These are phyloP conservation scores for Aphyosemion australe DNA, from an alignment of 2,113 vertebrate species.

Conservation along the genomic window DNA sequence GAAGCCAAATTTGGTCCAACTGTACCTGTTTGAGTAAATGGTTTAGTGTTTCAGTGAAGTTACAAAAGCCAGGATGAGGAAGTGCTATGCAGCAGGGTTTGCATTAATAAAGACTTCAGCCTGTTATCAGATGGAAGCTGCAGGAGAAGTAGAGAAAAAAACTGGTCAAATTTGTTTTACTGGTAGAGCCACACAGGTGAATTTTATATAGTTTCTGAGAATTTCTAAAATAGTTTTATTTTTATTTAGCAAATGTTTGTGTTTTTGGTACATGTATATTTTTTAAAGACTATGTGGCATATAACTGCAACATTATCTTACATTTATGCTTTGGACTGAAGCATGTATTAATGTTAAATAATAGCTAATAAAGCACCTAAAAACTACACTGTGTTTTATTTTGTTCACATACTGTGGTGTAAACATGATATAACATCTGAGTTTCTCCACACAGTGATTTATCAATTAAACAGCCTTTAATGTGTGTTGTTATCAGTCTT, in stretches of 20 bases:
- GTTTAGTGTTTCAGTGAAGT: no score
- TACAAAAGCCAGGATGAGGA: no score
- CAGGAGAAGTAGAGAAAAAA: not conserved
- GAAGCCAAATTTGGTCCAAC: not conserved
- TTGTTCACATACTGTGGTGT: not conserved
- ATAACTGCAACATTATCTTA: not conserved
- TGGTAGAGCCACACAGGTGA: not conserved
- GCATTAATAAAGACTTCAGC: not conserved
- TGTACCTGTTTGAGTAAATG: no score
- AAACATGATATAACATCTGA: not conserved
- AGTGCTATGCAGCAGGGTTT: not conserved
- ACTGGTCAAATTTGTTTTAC: conserved; percentile 14
- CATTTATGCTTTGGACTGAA: not conserved
- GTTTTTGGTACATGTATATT: not conserved
- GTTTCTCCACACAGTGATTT: not conserved
- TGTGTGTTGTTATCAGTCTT: no score
- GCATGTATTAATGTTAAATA: not conserved
- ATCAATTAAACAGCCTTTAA: not conserved
- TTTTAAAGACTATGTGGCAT: not conserved
- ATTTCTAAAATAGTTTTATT: not conserved
- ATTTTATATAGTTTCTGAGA: not conserved
- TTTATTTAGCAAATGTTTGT: not conserved
- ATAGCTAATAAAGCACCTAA: conserved; percentile 16
- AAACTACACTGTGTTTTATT: not conserved
- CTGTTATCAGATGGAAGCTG: conserved; percentile 9